Conservation (phyloP, 92 coral and sea anemone genomes). For the Palythoa heliodiscus region DNA sequence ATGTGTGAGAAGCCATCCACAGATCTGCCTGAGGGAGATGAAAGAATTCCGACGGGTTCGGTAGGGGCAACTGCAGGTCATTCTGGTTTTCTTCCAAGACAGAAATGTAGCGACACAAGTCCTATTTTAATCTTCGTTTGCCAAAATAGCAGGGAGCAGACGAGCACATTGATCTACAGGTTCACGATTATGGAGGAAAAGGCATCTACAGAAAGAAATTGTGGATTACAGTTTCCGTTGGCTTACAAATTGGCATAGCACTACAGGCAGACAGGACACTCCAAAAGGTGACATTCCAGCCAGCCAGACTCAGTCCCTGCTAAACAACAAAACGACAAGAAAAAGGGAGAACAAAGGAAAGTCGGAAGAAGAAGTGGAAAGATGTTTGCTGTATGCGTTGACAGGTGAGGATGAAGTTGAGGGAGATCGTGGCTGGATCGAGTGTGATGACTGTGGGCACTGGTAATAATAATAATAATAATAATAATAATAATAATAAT, state of each 20-base stretch:
- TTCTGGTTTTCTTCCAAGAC: too few relatives aligned
- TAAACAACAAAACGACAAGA: background rate
- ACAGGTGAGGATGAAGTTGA: too few relatives aligned
- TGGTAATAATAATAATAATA: background rate
- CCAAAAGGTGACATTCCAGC: too few relatives aligned
- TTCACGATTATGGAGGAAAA: background rate
- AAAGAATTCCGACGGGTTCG: slow-evolving; percentile 9
- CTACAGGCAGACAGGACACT: background rate
- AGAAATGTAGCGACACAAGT: background rate
- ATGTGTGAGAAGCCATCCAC: too few relatives aligned
- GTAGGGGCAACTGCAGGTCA: background rate
- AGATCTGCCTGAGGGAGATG: background rate
- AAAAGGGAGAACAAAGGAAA: background rate
- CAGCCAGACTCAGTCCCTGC: too few relatives aligned
- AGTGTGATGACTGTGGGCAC: too few relatives aligned
- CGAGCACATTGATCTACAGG: slow-evolving; percentile 14
- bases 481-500: too few relatives aligned
- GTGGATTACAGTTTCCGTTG: too few relatives aligned
- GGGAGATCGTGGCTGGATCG: too few relatives aligned
- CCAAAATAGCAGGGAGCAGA: background rate
- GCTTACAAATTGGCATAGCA: slow-evolving; percentile 10
- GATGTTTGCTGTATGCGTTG: slow-evolving; percentile 8
- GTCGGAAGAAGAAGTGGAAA: background rate
- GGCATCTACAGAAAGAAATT: too few relatives aligned
- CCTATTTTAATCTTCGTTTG: background rate